phyloP scores from a whole-genome alignment of 2,888 invertebrate genomes.

The Spilosoma lubricipeda region DNA sequence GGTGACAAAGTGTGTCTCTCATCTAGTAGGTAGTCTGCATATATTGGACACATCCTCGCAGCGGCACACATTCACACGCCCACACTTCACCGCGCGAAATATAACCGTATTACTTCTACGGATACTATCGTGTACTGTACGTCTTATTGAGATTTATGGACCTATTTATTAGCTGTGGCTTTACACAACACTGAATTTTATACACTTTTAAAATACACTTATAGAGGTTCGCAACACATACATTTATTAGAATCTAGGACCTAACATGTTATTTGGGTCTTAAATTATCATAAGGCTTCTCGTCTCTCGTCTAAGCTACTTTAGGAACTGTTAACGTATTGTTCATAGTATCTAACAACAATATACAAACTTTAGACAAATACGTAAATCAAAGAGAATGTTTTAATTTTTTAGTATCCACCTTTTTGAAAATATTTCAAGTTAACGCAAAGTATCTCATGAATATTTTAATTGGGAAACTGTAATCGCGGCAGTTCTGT shows the following conservation, averaged over 20 bases:
- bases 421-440: background rate
- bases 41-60: slow-evolving; percentile 62
- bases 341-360: no score
- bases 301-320: background rate
- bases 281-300: no score
- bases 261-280: background rate
- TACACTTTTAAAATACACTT: slow-evolving; percentile 3
- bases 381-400: background rate
- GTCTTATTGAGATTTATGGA: slow-evolving; percentile 50
- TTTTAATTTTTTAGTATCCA: background rate
- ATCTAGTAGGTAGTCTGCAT: slow-evolving; percentile 23
- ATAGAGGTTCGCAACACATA: background rate
- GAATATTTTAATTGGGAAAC: background rate
- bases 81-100: slow-evolving; percentile 60
- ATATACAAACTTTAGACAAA: background rate
- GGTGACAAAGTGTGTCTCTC: background rate
- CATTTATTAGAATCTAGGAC: background rate
- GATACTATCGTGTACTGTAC: slow-evolving; percentile 53
- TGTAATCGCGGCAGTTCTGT: background rate
- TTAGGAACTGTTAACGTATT: background rate
- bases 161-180: slow-evolving; percentile 33
- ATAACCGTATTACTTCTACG: slow-evolving; percentile 29
- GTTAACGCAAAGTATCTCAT: background rate
- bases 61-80: slow-evolving; percentile 63
- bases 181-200: slow-evolving; percentile 26